Percentiles rank a stretch among this genome's conserved stretches.
These are phyloP conservation scores for Maconellicoccus hirsutus DNA, from an alignment of 1,140 invertebrate species.

Conservation along the genomic window DNA sequence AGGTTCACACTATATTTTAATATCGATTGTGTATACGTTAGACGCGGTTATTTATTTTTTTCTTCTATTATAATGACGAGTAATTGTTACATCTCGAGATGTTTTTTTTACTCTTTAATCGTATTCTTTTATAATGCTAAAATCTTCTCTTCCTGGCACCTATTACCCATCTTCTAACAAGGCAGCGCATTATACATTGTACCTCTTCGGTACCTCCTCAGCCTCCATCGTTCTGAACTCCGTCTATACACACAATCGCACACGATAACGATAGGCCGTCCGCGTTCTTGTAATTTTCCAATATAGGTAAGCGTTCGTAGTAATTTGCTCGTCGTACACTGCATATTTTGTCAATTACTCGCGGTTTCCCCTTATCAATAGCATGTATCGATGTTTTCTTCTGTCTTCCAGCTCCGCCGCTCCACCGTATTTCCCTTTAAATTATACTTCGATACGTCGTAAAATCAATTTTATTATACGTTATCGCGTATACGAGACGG, in stretches of 20 bases:
- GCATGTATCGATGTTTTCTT: neutral
- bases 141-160: neutral
- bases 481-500: neutral
- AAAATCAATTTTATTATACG: slow-evolving; percentile 6
- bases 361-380: neutral
- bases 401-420: neutral
- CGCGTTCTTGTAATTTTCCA: neutral
- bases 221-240: neutral
- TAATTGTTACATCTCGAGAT: slow-evolving; percentile 3
- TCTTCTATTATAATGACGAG: neutral
- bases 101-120: neutral
- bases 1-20: neutral
- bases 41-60: neutral
- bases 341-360: slow-evolving; percentile 9
- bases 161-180: too few relatives aligned
- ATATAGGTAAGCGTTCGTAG: neutral
- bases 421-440: neutral
- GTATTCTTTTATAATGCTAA: slow-evolving; percentile 6
- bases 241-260: neutral
- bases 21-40: too few relatives aligned
- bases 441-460: neutral
- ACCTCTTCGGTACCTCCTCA: neutral
- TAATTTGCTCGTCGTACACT: neutral
- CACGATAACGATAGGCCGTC: neutral
- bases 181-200: too few relatives aligned